These are phyloP conservation scores for Arenaria interpres DNA, from an alignment of 2,113 vertebrate genomes.

Conservation along the genomic window DNA sequence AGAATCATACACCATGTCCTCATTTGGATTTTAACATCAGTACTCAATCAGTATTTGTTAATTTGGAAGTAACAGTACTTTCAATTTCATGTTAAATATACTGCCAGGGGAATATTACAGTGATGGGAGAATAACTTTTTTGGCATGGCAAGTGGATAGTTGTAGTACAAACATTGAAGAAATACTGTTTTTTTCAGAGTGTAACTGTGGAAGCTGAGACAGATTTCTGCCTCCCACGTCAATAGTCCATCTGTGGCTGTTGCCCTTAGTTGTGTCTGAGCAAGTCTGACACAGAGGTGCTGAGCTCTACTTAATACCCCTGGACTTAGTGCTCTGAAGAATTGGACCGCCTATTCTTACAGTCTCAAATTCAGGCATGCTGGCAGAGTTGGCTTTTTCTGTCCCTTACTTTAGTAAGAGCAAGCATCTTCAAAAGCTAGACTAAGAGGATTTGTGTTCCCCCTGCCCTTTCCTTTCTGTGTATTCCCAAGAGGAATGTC, in stretches of 20 bases:
- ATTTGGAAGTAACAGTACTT: neutral
- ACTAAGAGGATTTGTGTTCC: neutral
- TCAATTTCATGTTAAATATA: neutral
- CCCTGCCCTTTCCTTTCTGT: neutral
- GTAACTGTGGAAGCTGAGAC: neutral
- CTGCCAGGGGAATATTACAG: neutral
- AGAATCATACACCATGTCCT: neutral
- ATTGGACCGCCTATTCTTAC: neutral
- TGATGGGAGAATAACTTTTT: neutral
- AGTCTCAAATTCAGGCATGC: neutral
- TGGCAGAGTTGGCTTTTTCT: neutral
- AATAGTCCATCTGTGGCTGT: neutral
- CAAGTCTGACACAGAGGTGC: neutral
- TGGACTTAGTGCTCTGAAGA: neutral
- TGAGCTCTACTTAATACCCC: slow-evolving; percentile 7
- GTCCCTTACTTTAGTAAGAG: neutral
- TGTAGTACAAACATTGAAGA: neutral
- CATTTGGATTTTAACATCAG: neutral
- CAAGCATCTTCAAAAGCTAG: neutral
- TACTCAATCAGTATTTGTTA: neutral
- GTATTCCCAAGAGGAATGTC: neutral
- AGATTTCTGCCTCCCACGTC: neutral
- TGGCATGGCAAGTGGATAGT: neutral
- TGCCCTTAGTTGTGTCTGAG: neutral
- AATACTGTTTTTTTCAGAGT: neutral